Base-by-base conservation (phyloP, 2,797 vertebrate species). In the Schizopygopsis malacanthus region DNA sequence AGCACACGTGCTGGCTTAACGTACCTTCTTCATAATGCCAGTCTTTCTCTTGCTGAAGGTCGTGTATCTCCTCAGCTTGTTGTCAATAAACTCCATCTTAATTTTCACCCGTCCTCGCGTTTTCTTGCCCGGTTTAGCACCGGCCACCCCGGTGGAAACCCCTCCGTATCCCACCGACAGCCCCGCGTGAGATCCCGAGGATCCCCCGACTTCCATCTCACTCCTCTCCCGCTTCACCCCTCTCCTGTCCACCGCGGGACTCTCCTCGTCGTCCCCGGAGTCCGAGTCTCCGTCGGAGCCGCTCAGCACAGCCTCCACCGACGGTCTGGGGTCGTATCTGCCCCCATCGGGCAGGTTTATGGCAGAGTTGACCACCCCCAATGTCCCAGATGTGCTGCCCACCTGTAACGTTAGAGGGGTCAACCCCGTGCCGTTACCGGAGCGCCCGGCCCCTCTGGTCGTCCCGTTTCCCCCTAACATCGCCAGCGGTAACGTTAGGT, bases 41-140 rank as follows among this genome's bases (percentile, higher is more conserved):
- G 98, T 99, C 95, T 99, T 99, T 94, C 98, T 96, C 93, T 98
- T 99, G 95, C 98, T 99, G 95, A 99, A 99, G 39, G 98, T 99
- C 89, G 98, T 99, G 94, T 99, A 99, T 11, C 98, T 95, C 92
- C 98, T 95, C 94, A 99, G 94, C 92, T 99, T 99, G 95, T 99
- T 99, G 93, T 98, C 97, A 91, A 99, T 99, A 93, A 98, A 99
- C 92, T 98, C 97, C 98, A 99, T 99, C 94, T 99, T 99, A 91
- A 99, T 99, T 95, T 99, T 99, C 70, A 99, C 98, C 59, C 97
- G 93, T 39, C 97, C 97, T 39, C 97, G 93, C 80, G 97, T 98
- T 89, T 98, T 98, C 93, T 98, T 98, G 1, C 97, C 97, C 20
- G 97, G 97, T 89, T 96, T 98, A 81, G 96, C 97, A 4, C 97